Percentiles rank a stretch among this genome's conserved stretches.
Evolutionary conservation across 2,888 invertebrate species (phyloP).

Genomic region (Rhorus exstirpatorius): DNA sequence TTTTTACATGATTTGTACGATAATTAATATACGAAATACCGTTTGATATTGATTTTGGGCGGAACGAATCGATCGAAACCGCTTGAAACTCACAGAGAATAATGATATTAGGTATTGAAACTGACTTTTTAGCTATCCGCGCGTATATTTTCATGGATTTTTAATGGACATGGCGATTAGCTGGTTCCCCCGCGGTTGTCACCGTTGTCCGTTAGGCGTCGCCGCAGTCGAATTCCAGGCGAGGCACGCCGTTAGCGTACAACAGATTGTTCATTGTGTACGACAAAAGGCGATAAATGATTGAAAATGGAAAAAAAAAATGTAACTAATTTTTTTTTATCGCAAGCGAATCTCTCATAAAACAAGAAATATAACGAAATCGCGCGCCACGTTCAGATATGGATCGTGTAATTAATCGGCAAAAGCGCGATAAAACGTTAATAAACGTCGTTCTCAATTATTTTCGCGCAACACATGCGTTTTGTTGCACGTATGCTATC

Average conservation of each 20-base stretch:
- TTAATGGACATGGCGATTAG: too few relatives aligned
- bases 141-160: too few relatives aligned
- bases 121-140: too few relatives aligned
- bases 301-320: conserved; percentile 2
- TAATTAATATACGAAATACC: too few relatives aligned
- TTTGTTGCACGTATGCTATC: conserved; percentile 12
- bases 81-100: too few relatives aligned
- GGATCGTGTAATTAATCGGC: neutral
- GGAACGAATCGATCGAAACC: too few relatives aligned
- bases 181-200: too few relatives aligned
- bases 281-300: neutral
- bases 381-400: neutral
- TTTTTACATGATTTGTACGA: too few relatives aligned
- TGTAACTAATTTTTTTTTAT: conserved; percentile 1
- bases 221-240: too few relatives aligned
- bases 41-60: too few relatives aligned
- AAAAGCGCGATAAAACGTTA: conserved; percentile 11
- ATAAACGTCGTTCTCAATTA: conserved; percentile 57
- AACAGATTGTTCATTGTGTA: neutral
- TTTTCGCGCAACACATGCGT: conserved; percentile 26
- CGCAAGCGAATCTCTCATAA: neutral
- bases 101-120: too few relatives aligned
- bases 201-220: too few relatives aligned
- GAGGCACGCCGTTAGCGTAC: neutral
- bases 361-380: neutral